phyloP scores from a whole-genome alignment of 2,113 vertebrate genomes.

The Rhagologus leucostigma region DNA sequence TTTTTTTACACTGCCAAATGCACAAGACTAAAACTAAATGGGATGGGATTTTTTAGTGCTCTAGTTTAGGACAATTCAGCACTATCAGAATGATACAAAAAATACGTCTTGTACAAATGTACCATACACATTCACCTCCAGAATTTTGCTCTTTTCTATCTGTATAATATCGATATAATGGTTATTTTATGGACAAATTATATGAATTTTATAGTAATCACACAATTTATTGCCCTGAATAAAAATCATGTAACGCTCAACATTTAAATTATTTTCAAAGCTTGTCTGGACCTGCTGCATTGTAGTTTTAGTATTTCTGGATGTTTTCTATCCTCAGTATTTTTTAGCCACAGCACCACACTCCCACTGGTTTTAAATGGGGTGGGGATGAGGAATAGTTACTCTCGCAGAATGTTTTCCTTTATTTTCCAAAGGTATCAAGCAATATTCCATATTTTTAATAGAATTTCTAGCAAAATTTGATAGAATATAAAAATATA shows the following conservation, averaged over 20 bases:
- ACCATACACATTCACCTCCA: not conserved
- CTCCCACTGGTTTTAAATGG: not conserved
- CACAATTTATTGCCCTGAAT: not conserved
- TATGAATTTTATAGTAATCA: not conserved
- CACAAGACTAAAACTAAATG: not conserved
- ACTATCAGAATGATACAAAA: not conserved
- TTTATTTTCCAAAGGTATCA: not conserved
- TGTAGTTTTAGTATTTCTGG: not conserved
- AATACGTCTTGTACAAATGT: not conserved
- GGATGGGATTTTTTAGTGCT: not conserved
- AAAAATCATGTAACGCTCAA: not conserved
- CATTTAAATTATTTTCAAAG: not conserved
- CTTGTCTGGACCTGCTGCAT: not conserved
- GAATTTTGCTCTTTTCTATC: not conserved
- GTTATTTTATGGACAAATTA: not conserved
- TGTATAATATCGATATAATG: not conserved
- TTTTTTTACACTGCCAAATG: not conserved
- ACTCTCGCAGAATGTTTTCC: not conserved
- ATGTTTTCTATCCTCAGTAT: not conserved
- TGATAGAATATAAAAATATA: not conserved
- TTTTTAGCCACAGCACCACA: not conserved
- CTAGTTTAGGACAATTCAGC: not conserved
- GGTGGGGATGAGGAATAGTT: not conserved
- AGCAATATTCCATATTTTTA: not conserved
- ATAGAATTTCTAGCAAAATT: not conserved